Conservation (phyloP, 1,140 invertebrate species). For the Solenopsis fugax region DNA sequence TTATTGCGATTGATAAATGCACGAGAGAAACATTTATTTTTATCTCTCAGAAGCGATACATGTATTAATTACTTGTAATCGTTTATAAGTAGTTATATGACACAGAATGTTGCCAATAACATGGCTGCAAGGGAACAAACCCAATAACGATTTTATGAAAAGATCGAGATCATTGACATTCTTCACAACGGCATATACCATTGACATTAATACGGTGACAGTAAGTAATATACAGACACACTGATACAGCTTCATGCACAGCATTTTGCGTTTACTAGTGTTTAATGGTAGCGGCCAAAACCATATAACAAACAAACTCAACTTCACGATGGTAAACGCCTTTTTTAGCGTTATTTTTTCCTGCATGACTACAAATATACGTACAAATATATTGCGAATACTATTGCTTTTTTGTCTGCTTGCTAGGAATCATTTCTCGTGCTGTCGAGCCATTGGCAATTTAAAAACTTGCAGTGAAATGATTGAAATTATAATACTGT, state of each 20-base stretch:
- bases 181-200: background rate
- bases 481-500: background rate
- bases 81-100: conserved; percentile 11
- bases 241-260: conserved; percentile 38
- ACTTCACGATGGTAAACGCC: conserved; percentile 17
- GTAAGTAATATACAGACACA: background rate
- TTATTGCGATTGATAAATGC: background rate
- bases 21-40: background rate
- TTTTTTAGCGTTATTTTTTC: conserved; percentile 37
- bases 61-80: conserved; percentile 39
- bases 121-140: conserved; percentile 8
- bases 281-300: conserved; percentile 35
- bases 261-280: background rate
- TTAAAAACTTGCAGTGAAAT: background rate
- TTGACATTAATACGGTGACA: background rate
- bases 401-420: conserved; percentile 1
- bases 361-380: background rate
- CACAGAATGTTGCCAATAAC: conserved; percentile 40
- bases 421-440: conserved; percentile 5
- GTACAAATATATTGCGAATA: background rate
- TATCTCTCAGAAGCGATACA: background rate
- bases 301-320: conserved; percentile 48
- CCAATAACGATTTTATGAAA: conserved; percentile 5
- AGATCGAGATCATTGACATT: conserved; percentile 18
- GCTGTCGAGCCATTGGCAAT: background rate